Conservation (phyloP, 1,140 invertebrate species). For the Aphaenogaster floridana region DNA sequence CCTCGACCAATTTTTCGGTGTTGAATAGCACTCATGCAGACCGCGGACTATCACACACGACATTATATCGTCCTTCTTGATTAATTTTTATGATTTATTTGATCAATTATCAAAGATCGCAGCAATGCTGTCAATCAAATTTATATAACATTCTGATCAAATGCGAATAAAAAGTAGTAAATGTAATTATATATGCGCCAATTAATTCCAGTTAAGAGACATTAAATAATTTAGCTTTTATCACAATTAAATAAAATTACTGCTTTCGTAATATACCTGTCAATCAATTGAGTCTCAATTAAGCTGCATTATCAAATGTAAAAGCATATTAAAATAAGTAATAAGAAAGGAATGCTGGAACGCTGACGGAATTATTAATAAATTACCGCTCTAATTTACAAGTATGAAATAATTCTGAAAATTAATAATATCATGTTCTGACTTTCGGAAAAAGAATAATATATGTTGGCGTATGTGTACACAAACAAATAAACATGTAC, state of each 20-base stretch:
- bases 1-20: conserved; percentile 26
- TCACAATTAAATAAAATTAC: conserved; percentile 9
- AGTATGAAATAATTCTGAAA: conserved; percentile 14
- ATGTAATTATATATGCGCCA: not conserved
- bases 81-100: conserved; percentile 35
- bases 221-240: not conserved
- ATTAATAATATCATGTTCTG: not conserved
- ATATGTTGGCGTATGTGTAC: not conserved
- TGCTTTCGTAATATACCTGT: not conserved
- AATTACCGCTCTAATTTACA: conserved; percentile 13
- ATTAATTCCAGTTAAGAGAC: not conserved
- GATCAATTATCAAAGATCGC: not conserved
- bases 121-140: no score
- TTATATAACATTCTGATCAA: not conserved
- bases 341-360: not conserved
- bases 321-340: conserved; percentile 2
- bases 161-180: not conserved
- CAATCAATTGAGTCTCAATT: not conserved
- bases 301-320: not conserved
- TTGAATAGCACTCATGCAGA: not conserved
- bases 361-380: not conserved
- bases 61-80: not conserved
- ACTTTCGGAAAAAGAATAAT: not conserved
- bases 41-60: not conserved
- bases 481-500: not conserved